These are phyloP conservation scores for Dryas iulia DNA, from an alignment of 1,140 invertebrate species.

Conservation along the genomic window DNA sequence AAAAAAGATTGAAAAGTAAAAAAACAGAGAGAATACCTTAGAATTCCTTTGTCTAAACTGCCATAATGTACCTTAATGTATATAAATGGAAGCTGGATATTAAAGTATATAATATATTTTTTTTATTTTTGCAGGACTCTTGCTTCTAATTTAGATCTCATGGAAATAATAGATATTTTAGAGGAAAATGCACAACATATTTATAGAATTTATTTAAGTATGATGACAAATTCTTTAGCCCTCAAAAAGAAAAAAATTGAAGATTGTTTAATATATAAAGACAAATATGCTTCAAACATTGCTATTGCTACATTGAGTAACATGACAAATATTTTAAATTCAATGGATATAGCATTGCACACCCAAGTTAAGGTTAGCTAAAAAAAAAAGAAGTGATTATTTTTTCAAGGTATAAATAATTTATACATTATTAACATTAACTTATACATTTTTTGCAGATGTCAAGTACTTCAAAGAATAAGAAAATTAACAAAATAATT, in stretches of 20 bases:
- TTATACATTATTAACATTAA: not conserved
- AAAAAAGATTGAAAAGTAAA: too few relatives aligned
- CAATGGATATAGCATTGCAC: slow-evolving; percentile 64
- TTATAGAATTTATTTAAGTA: slow-evolving; percentile 67
- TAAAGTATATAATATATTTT: not conserved
- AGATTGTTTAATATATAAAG: slow-evolving; percentile 57
- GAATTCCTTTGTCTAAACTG: too few relatives aligned
- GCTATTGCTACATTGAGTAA: slow-evolving; percentile 58
- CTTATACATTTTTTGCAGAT: slow-evolving; percentile 38
- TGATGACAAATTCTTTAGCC: slow-evolving; percentile 61
- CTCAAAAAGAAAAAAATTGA: slow-evolving; percentile 58
- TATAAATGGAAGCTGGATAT: too few relatives aligned
- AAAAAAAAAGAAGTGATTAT: not conserved
- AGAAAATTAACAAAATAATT: slow-evolving; percentile 60
- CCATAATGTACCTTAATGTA: too few relatives aligned
- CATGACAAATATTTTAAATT: slow-evolving; percentile 62
- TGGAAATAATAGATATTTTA: slow-evolving; percentile 62
- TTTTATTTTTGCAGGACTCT: slow-evolving; percentile 30
- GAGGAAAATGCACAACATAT: slow-evolving; percentile 66
- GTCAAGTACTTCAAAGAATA: slow-evolving; percentile 38
- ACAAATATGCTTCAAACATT: slow-evolving; percentile 69
- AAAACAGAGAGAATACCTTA: too few relatives aligned
- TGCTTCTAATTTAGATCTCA: slow-evolving; percentile 42
- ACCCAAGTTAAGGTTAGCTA: slow-evolving; percentile 59
- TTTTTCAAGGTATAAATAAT: not conserved